Evolutionary conservation across 2,113 vertebrate genomes (phyloP), one percentile per base, ranked within the genome.

Genomic region (Gobius niger): DNA sequence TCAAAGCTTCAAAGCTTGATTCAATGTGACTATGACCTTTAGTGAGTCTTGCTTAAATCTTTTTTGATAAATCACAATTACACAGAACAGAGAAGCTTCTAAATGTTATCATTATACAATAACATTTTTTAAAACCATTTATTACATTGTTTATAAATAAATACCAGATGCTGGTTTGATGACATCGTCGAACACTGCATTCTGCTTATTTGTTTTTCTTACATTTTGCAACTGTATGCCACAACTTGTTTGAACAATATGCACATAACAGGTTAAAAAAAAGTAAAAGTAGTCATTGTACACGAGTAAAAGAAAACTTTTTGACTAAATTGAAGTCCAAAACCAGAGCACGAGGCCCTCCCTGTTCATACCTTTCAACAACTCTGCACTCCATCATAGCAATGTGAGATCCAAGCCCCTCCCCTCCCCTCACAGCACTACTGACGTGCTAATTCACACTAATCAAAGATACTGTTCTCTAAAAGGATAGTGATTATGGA

Each of bases 311-410:
- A 51, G 7, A 54, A 67, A 47, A 42, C 14, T 70, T 69, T 77
- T 65, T 68, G 52, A 68, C 44, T 46, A 44, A 62, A n/a, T 59
- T 57, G 59, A 77, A 14, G 34, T 40, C 57, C 68, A 56, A 52
- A 15, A 59, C 47, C 63, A 68, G 72, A 67, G 44, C 11, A 50
- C 59, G 50, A 41, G 18, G 44, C 42, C 71, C 74, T 85, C 78
- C 67, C 71, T 81, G 56, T 52, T 86, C 87, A 85, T 87, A 87
- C 79, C 81, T 89, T 84, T 90, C 81, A 91, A 19, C 74, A 78
- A 72, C 60, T 80, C 63, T 51, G 65, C 72, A 64, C 69, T 86
- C 57, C 61, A 80, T 82, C 81, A 75, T 68, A 67, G 63, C 54
- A 70, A 74, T 68, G 79, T 81, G 14, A 64, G 70, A 75, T 66